A percentile compares a stretch with the other conserved stretches of the same genome.
Conservation (phyloP, 2,113 vertebrate genomes). For the Laterallus jamaicensis region DNA sequence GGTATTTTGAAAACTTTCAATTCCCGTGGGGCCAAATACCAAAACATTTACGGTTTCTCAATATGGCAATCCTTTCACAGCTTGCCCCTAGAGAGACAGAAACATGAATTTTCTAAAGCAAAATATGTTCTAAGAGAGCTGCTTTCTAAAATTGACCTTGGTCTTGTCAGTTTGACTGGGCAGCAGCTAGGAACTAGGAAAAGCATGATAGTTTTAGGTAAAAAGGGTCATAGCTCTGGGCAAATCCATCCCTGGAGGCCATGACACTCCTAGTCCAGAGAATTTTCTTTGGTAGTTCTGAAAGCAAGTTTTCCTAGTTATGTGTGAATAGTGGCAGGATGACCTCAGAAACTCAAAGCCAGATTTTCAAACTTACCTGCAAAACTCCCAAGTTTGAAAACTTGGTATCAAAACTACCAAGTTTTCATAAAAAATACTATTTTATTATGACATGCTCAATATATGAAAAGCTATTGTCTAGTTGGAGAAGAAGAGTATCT, state of each 20-base stretch:
- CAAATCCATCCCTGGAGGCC: not conserved
- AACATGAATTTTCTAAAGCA: not conserved
- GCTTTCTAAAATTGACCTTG: not conserved
- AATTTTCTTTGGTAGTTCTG: not conserved
- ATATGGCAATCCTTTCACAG: not conserved
- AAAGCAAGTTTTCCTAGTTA: not conserved
- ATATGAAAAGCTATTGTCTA: not conserved
- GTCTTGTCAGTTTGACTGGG: not conserved
- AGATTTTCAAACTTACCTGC: not conserved
- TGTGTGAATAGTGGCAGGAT: not conserved
- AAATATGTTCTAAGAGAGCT: not conserved
- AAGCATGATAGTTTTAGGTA: not conserved
- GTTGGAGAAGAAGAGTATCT: not conserved
- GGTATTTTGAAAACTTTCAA: not conserved
- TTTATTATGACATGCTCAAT: not conserved
- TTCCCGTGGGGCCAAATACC: not conserved
- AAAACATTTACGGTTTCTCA: not conserved
- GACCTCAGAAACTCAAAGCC: not conserved
- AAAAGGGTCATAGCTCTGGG: not conserved
- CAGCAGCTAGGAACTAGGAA: not conserved
- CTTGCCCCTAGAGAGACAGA: not conserved
- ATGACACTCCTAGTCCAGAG: not conserved
- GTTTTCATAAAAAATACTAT: not conserved
- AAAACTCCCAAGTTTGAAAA: not conserved
- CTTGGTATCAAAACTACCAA: not conserved